phyloP scores from a whole-genome alignment of 2,797 vertebrate species.

The Melopsittacus undulatus region DNA sequence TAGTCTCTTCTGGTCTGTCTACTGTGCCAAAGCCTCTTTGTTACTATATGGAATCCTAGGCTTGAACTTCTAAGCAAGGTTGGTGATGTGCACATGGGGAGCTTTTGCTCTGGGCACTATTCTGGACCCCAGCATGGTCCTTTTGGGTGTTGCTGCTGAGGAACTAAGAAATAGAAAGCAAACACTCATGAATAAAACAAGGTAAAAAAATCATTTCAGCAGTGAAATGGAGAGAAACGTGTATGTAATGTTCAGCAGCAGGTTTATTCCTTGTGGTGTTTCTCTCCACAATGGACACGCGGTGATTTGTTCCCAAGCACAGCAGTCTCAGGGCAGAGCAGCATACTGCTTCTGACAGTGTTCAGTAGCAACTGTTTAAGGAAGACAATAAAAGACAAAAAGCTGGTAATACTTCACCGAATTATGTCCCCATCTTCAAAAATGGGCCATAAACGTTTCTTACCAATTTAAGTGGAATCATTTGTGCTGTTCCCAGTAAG shows the following conservation, averaged over 20 bases:
- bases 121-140: not conserved
- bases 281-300: accelerated
- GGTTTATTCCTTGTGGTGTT: not conserved
- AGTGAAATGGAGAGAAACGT: not conserved
- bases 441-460: not conserved
- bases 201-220: not conserved
- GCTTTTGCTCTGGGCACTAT: not conserved
- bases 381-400: not conserved
- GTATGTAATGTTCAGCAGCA: not conserved
- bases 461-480: not conserved
- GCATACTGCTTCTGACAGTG: not conserved
- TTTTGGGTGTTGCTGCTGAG: not conserved
- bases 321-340: not conserved
- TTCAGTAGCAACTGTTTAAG: not conserved
- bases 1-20: not conserved
- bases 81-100: accelerated
- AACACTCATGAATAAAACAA: not conserved
- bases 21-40: not conserved
- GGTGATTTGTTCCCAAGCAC: not conserved
- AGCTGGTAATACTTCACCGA: not conserved
- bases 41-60: not conserved
- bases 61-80: not conserved
- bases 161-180: not conserved
- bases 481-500: not conserved
- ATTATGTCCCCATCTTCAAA: not conserved